Percentiles rank a stretch among this genome's conserved stretches.
Conservation (phyloP, 2,113 vertebrate species). For the Melanocharis versteri region DNA sequence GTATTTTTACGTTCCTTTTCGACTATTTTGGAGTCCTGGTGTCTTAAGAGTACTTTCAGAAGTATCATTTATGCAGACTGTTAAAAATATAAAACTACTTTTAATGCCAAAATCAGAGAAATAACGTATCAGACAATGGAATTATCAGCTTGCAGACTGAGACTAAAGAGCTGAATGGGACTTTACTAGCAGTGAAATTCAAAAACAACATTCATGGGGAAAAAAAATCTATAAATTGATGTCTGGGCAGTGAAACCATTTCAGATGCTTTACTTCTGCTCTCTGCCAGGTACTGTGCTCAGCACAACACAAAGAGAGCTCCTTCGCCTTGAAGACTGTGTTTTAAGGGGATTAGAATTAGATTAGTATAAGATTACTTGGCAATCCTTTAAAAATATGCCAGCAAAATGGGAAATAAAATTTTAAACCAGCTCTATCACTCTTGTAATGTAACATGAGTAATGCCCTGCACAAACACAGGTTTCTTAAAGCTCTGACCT, state of each 20-base stretch:
- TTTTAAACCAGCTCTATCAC: neutral
- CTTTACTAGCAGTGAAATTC: conserved; percentile 22
- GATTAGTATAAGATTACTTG: conserved; percentile 35
- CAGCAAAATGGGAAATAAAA: conserved; percentile 22
- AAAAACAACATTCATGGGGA: neutral
- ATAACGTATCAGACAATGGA: neutral
- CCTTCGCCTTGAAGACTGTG: neutral
- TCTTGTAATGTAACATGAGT: neutral
- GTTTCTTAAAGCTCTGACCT: neutral
- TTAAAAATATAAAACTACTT: neutral
- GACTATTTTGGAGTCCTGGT: neutral
- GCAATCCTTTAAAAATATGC: conserved; percentile 17
- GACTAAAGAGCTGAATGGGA: neutral
- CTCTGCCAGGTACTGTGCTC: neutral
- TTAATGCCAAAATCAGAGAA: neutral
- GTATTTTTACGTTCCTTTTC: neutral
- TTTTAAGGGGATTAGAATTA: conserved; percentile 34
- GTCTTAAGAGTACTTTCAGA: neutral
- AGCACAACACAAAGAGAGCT: neutral
- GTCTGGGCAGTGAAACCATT: neutral
- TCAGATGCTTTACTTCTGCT: neutral
- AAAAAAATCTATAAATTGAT: neutral
- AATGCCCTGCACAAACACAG: neutral
- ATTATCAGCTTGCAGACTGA: neutral
- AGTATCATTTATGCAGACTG: neutral